A percentile compares a stretch with the other conserved stretches of the same genome.
Conservation (phyloP, 1,140 invertebrate species). For the Drosophila neocordata region DNA sequence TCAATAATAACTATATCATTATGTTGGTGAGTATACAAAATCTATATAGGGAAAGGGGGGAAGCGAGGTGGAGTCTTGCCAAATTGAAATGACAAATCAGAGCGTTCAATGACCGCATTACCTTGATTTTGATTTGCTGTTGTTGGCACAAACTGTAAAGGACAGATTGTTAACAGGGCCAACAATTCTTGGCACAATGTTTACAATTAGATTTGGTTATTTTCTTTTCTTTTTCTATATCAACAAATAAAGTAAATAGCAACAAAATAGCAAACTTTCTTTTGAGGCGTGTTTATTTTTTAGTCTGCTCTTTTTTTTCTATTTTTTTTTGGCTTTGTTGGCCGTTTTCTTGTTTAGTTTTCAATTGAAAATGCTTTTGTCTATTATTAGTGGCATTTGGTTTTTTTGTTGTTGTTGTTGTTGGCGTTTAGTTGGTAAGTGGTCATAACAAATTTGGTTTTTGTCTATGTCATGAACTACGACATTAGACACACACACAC, state of each 20-base stretch:
- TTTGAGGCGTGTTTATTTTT: constrained; percentile 60
- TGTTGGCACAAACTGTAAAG: constrained; percentile 21
- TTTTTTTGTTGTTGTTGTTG: constrained; percentile 9
- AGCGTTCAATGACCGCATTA: constrained; percentile 34
- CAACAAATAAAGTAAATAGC: not conserved
- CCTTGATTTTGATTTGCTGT: constrained; percentile 27
- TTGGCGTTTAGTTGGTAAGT: constrained; percentile 14
- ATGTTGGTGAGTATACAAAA: constrained; percentile 6
- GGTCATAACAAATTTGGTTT: constrained; percentile 31
- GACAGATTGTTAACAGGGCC: constrained; percentile 42
- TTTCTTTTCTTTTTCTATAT: constrained; percentile 27
- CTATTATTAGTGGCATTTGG: not conserved
- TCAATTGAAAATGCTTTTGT: constrained; percentile 34
- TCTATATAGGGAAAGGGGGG: not conserved
- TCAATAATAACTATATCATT: constrained; percentile 13
- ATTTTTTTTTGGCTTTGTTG: constrained; percentile 27
- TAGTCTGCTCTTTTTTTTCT: constrained; percentile 40
- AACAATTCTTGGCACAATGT: constrained; percentile 52
- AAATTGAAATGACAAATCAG: constrained; percentile 22
- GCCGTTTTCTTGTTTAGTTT: constrained; percentile 4
- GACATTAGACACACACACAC: constrained; percentile 54
- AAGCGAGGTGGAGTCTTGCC: no score
- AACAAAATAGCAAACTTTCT: constrained; percentile 58
- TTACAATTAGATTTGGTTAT: constrained; percentile 36
- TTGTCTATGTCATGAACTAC: constrained; percentile 60